Base-by-base conservation (phyloP, 2,888 invertebrate genomes). In the Agrenia bidenticulata region DNA sequence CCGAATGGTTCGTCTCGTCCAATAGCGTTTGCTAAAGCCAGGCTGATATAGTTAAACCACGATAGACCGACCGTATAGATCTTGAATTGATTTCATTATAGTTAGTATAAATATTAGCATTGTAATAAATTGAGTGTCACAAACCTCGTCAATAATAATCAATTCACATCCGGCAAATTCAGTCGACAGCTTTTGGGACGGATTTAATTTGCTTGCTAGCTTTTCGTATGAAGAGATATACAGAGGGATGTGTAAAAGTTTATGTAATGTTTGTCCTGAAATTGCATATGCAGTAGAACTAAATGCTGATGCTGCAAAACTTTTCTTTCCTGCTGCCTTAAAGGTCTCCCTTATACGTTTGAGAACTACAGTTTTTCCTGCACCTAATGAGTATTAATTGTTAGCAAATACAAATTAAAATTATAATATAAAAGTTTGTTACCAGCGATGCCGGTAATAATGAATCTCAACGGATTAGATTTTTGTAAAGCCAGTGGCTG, bases 191-290 rank as follows among this genome's bases (percentile, higher is more conserved):
- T 45, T 45, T 45, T 45, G 5, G n/a, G 45, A 17, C 4, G 45
- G 45, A 5, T 45, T 45, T 15, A 45, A 45, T 19, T 45, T 45
- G 5, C 15, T 45, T 17, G 45, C 45, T 15, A 45, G 45, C 15
- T 45, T 5, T 45, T 45, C 45, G 15, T 17, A 45, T 5, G 15
- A 15, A 15, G 9, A 11, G 5, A 45, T 15, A 45, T 45, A 19
- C 5, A 45, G 15, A 11, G 45, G 19, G n/a, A 45, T 45, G 5
- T 45, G 15, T 45, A 45, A 45, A 45, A 45, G 19, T 15, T 19
- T 45, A n/a, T 45, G 45, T 11, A 19, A 5, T 45, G 45, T 45
- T 15, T 45, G 45, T 19, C 45, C 45, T 15, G 45, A 45, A 45
- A 45, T 45, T 45, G 45, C 45, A 17, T 45, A 15, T 5, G 45